Evolutionary conservation across 2,113 vertebrate species (phyloP).

Genomic region (Crypturellus undulatus): DNA sequence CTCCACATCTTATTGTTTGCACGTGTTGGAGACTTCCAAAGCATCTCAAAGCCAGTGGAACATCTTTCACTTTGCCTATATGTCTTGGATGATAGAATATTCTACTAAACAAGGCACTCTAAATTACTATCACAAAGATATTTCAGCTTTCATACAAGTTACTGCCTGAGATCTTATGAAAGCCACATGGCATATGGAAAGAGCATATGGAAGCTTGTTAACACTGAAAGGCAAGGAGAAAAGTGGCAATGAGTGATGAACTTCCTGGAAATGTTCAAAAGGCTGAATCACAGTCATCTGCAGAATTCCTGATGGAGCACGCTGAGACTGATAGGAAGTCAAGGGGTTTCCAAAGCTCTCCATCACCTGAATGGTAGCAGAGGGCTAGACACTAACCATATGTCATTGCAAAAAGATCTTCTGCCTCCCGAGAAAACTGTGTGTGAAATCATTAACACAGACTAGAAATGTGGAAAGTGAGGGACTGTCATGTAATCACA

Average conservation of each 20-base stretch:
- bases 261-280: constrained; percentile 49
- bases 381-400: constrained; percentile 28
- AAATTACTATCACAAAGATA: background rate
- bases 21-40: background rate
- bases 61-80: background rate
- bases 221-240: constrained; percentile 43
- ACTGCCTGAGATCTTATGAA: constrained; percentile 23
- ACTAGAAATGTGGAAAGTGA: background rate
- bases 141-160: background rate
- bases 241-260: constrained; percentile 61
- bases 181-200: constrained; percentile 47
- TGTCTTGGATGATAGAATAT: background rate
- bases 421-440: constrained; percentile 17
- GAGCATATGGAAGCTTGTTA: constrained; percentile 55
- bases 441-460: constrained; percentile 20
- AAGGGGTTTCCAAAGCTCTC: constrained; percentile 50
- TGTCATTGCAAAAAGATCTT: constrained; percentile 26
- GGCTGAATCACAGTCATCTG: constrained; percentile 47
- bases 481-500: background rate
- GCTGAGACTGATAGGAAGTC: constrained; percentile 23
- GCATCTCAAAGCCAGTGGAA: rapidly evolving
- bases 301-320: constrained; percentile 46
- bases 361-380: constrained; percentile 24
- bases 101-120: background rate
- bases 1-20: background rate